These are phyloP conservation scores for Chaetodon trifasciatus DNA, from an alignment of 2,797 vertebrate species.

Conservation along the genomic window DNA sequence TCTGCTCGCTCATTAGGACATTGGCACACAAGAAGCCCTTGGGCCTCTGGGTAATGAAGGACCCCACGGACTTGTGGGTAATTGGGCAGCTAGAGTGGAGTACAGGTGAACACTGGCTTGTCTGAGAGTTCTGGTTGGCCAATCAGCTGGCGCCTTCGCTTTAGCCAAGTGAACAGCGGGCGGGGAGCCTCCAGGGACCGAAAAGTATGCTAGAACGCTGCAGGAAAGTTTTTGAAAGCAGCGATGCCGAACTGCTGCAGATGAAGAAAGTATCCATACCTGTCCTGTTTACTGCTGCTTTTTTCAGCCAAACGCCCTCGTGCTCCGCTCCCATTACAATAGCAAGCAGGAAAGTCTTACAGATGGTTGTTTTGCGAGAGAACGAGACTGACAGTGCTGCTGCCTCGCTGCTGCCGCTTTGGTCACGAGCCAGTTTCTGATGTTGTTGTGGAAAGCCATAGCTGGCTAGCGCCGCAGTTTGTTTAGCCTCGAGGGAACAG, in stretches of 20 bases:
- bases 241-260: conserved; percentile 70
- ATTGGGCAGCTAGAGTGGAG: conserved; percentile 84
- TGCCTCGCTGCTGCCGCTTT: conserved; percentile 39
- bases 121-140: conserved; percentile 83
- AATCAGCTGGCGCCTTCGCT: conserved; percentile 78
- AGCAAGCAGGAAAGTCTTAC: conserved; percentile 49
- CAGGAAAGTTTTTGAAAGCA: conserved; percentile 73
- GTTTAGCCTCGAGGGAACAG: conserved; percentile 70
- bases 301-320: conserved; percentile 32
- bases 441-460: conserved; percentile 58
- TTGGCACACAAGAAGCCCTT: conserved; percentile 76
- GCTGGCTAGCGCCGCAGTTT: conserved; percentile 58
- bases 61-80: conserved; percentile 82
- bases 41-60: conserved; percentile 84
- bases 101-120: conserved; percentile 81
- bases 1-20: conserved; percentile 79
- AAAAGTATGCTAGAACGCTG: conserved; percentile 59
- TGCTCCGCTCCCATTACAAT: conserved; percentile 41
- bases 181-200: conserved; percentile 64
- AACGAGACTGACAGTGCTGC: conserved; percentile 44
- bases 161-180: conserved; percentile 69
- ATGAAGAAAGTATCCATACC: conserved; percentile 45
- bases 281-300: conserved; percentile 56
- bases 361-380: conserved; percentile 57
- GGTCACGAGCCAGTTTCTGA: conserved; percentile 57